Evolutionary conservation across 2,797 vertebrate species (phyloP), one percentile per base, ranked within the genome.

Genomic region (Bovichtus diacanthus): DNA sequence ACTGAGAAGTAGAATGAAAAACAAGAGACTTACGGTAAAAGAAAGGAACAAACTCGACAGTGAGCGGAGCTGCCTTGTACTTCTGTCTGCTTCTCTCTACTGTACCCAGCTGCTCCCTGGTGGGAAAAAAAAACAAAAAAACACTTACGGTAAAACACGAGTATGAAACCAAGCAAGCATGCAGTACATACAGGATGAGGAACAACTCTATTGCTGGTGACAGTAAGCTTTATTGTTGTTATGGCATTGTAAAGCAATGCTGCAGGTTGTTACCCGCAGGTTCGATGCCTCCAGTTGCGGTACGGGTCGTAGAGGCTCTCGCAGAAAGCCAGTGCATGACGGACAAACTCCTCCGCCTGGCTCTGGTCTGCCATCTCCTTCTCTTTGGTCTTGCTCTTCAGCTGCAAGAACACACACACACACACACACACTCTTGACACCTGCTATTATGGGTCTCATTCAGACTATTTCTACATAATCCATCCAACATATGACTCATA

Each of bases 291-390:
- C 98, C 98, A 99, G 90, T 99, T 99, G 84, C 94, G 95, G 92
- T 99, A 99, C 0, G 98, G 98, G 90, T 99, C 98, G 0, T 99
- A 99, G 21, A 99, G 97, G 91, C 97, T 97, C 95, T 99, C 98
- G 69, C 98, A 99, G 92, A 99, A 99, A 51, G 96, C 96, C 92
- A 99, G 78, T 0, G 98, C 96, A 12, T 99, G 98, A 39, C 96
- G 96, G 65, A 98, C 98, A 94, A 99, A 99, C 91, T 99, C 98
- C 92, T 99, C 98, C 0, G 98, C 95, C 41, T 97, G 94, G 1
- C 96, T 97, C 90, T 99, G 97, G 94, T 99, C 97, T 2, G 88
- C 96, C 94, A 99, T 92, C 95, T 99, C 97, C 89, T 99, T 99
- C 90, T 99, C 98, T 92, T 99, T 99, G 70, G 97, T 98, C 94